A percentile compares a stretch with the other conserved stretches of the same genome.
These are phyloP conservation scores for Chamaetylas fuelleborni DNA, from an alignment of 2,113 vertebrate species.

Conservation along the genomic window DNA sequence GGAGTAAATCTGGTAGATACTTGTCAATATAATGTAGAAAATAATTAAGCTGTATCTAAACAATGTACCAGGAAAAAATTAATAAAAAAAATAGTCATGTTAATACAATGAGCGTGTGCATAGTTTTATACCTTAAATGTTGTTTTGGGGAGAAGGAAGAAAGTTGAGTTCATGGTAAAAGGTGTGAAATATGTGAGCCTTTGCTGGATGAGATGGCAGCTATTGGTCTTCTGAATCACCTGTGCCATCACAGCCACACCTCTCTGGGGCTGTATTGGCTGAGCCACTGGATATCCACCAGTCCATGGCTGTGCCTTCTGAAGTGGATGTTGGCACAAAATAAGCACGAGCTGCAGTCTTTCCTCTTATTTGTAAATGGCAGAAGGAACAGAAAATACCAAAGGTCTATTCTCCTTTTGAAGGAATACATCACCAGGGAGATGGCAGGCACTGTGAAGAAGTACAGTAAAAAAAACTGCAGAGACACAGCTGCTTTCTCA, in stretches of 20 bases:
- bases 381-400: neutral
- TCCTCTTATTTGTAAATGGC: neutral
- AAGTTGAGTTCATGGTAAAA: neutral
- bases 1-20: neutral
- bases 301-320: neutral
- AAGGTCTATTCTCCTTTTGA: rapidly evolving
- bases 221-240: neutral
- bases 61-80: neutral
- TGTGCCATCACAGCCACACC: neutral
- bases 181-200: neutral
- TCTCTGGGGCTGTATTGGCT: neutral
- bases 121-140: neutral
- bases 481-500: neutral
- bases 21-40: neutral
- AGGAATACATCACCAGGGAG: rapidly evolving
- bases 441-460: neutral
- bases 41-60: neutral
- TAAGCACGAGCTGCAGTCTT: neutral
- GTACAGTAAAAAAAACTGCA: neutral
- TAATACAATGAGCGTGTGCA: neutral
- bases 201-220: neutral
- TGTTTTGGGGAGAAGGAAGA: neutral
- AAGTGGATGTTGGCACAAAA: neutral
- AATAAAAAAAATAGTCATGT: neutral
- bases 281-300: neutral